These are phyloP conservation scores for Dipodomys spectabilis DNA, from an alignment of 2,113 vertebrate genomes.

Conservation along the genomic window DNA sequence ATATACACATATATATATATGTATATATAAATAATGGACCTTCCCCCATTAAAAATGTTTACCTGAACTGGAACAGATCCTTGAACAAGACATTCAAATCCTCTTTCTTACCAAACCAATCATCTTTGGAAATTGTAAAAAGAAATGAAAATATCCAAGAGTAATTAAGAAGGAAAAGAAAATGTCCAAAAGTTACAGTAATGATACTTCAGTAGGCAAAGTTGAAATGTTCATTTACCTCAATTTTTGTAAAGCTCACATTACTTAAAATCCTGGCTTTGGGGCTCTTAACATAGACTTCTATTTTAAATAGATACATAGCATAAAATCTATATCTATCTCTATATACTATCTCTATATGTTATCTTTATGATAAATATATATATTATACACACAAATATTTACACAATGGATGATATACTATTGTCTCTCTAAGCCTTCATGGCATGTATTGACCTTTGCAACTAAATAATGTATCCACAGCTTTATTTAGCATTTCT, in stretches of 20 bases:
- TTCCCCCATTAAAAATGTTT: neutral
- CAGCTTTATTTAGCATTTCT: neutral
- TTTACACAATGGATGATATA: neutral
- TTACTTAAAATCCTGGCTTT: neutral
- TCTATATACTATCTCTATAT: no score
- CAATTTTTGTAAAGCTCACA: neutral
- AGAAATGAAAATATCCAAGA: neutral
- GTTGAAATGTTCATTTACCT: conserved; percentile 5
- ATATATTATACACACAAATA: neutral
- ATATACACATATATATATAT: no score
- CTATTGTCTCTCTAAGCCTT: neutral
- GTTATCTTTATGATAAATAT: no score
- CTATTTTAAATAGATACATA: neutral
- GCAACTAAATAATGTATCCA: neutral
- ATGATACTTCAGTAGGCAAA: neutral
- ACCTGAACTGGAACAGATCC: neutral
- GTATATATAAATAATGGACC: neutral
- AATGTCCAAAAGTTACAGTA: neutral
- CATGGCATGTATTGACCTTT: neutral
- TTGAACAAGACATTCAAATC: neutral
- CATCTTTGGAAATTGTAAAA: neutral
- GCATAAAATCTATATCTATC: neutral
- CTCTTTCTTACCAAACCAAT: neutral
- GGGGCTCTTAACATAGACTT: neutral
- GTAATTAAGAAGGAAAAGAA: conserved; percentile 34